Conservation (phyloP, 2,797 vertebrate species). For the Liasis olivaceus region DNA sequence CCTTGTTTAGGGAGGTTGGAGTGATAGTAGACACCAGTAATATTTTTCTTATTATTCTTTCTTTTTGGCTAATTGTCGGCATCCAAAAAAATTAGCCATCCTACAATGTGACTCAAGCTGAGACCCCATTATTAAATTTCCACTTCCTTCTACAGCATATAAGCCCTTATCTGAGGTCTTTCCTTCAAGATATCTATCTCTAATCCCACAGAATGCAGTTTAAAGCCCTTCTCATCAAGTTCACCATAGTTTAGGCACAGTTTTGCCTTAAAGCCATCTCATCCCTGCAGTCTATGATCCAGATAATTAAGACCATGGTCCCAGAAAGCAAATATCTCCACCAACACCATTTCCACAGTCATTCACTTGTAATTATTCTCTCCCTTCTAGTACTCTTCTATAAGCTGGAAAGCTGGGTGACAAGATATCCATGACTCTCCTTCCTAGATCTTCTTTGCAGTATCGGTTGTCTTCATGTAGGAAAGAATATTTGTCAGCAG, state of each 20-base stretch:
- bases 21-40: background rate
- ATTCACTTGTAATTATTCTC: background rate
- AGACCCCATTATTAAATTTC: background rate
- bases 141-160: background rate
- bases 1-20: no score
- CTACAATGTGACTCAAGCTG: background rate
- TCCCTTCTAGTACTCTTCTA: background rate
- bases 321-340: background rate
- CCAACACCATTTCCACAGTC: background rate
- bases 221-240: background rate
- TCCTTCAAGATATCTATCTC: background rate
- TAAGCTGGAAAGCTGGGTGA: background rate
- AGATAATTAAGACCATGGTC: background rate
- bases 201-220: background rate
- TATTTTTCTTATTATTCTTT: background rate
- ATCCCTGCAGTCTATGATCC: background rate
- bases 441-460: background rate
- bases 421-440: background rate
- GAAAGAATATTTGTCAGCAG: background rate
- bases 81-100: background rate
- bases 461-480: background rate
- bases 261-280: background rate
- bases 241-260: background rate
- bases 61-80: background rate
- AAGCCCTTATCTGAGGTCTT: background rate